Percentiles rank a stretch among this genome's conserved stretches.
Conservation (phyloP, 2,888 invertebrate genomes). For the Conops quadrifasciatus region DNA sequence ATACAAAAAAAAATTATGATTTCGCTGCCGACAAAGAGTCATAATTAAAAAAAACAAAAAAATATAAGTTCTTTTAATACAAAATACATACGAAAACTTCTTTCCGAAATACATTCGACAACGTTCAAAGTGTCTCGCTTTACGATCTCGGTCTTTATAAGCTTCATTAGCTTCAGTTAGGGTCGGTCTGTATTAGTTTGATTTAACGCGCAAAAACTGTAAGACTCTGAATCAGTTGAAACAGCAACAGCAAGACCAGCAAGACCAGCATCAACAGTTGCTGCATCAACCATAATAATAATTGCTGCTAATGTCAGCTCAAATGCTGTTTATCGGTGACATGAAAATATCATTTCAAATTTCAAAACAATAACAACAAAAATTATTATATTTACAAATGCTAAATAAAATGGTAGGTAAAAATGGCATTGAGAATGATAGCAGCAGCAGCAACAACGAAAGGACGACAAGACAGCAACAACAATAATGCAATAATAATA, state of each 20-base stretch:
- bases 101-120: too few species aligned
- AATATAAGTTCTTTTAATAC: too few species aligned
- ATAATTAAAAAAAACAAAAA: too few species aligned
- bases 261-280: too few species aligned
- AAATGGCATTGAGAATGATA: not conserved
- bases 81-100: too few species aligned
- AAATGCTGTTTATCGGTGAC: conserved; percentile 4
- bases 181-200: too few species aligned
- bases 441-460: not conserved
- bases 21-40: too few species aligned
- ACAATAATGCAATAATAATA: not conserved
- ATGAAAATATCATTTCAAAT: conserved; percentile 7
- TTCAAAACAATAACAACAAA: not conserved
- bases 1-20: too few species aligned
- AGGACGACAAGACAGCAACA: not conserved
- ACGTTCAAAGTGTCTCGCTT: too few species aligned
- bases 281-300: not conserved
- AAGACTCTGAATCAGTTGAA: not conserved
- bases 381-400: not conserved
- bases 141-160: too few species aligned
- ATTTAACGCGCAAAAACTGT: too few species aligned
- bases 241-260: not conserved
- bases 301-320: conserved; percentile 12
- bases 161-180: too few species aligned
- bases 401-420: not conserved